Base-by-base conservation (phyloP, 2,113 vertebrate genomes). In the Phodopus roborovskii region DNA sequence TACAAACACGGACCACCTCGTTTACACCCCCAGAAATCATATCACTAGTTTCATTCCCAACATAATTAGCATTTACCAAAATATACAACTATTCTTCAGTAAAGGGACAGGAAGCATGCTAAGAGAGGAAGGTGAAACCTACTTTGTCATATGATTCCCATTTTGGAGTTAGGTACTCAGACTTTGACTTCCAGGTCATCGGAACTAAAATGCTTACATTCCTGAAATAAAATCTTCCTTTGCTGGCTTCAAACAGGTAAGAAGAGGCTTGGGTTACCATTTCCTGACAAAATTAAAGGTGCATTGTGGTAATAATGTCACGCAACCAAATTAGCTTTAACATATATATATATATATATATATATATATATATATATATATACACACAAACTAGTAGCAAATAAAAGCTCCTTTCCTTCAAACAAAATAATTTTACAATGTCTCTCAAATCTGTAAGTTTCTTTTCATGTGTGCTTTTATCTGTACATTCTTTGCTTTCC, bases 191-290 rank as follows among this genome's bases (percentile, higher is more conserved):
- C 98, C 98, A 99, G 0, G 97, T 98, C n/a, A 97, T 75, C 66
- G 99, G 99, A 92, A 99, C 96, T 93, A 99, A 83, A 91, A 99
- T 98, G 96, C 98, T 98, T 88, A 98, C 97, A 53, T 98, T 97
- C 77, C 97, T 98, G 97, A 98, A 98, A 97, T 98, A 99, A 96
- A 98, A 91, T 89, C 97, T 98, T 91, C 81, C 45, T 89, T 98
- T 75, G 50, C 98, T 98, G 39, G 97, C 98, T 73, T 96, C 45
- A 96, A 98, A 98, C 79, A 99, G 96, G 79, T 98, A 98, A 50
- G 60, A 6, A 56, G 98, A 99, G 60, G 98, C 98, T 48, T 96
- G 95, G 42, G 79, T 97, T 62, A 99, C 62, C 98, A 99, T 98
- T 82, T 96, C 96, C 98, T 99, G 85, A 22, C 4, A 95, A 86